These are phyloP conservation scores for Meloe dianella DNA, from an alignment of 2,888 invertebrate species.

Conservation along the genomic window DNA sequence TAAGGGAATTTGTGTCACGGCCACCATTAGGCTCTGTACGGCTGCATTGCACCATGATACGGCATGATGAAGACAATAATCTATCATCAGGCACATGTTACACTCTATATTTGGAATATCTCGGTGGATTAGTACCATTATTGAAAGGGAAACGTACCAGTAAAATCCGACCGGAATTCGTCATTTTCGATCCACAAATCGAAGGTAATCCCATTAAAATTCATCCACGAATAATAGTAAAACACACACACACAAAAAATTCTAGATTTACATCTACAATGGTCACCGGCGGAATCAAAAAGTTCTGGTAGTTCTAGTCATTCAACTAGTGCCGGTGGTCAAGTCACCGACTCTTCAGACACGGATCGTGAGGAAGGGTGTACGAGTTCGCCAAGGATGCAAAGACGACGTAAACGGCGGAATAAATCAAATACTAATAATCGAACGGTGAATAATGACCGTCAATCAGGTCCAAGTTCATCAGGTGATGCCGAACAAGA, in stretches of 20 bases:
- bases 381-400: conserved; percentile 82
- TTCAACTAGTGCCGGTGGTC: conserved; percentile 60
- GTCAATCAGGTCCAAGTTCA: conserved; percentile 45
- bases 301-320: conserved; percentile 63
- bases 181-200: conserved; percentile 92
- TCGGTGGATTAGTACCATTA: conserved; percentile 95
- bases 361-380: conserved; percentile 73
- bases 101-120: conserved; percentile 90
- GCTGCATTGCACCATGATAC: conserved; percentile 96
- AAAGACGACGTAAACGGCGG: conserved; percentile 69
- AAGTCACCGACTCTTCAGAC: conserved; percentile 69
- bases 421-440: conserved; percentile 39
- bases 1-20: conserved; percentile 92
- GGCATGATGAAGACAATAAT: conserved; percentile 85
- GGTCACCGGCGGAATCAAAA: conserved; percentile 62
- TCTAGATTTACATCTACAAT: conserved; percentile 52
- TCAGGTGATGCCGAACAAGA: conserved; percentile 56
- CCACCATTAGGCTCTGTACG: conserved; percentile 86
- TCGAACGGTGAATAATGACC: conserved; percentile 43
- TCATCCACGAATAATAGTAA: no score
- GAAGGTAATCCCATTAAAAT: conserved; percentile 68
- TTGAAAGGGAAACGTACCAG: conserved; percentile 95
- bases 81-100: conserved; percentile 76
- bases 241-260: no score
- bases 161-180: conserved; percentile 97